Evolutionary conservation across 2,888 invertebrate species (phyloP).

Genomic region (Atethmia centrago): DNA sequence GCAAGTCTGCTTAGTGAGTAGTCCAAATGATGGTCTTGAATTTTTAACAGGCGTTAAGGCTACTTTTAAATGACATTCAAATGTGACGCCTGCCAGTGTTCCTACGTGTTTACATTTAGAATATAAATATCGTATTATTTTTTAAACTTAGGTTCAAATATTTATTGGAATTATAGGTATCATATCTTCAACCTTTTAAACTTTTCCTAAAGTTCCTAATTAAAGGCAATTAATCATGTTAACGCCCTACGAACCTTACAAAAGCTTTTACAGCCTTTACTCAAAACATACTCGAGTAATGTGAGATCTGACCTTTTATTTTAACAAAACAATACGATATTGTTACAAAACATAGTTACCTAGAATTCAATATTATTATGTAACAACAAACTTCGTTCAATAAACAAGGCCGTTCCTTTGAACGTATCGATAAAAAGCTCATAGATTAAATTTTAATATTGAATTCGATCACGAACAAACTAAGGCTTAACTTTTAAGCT

Average conservation of each 20-base stretch:
- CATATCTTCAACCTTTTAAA: slow-evolving; percentile 7
- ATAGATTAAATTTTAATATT: background rate
- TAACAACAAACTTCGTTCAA: background rate
- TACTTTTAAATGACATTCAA: background rate
- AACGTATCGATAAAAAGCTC: background rate
- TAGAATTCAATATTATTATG: slow-evolving; percentile 17
- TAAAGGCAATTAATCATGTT: slow-evolving; percentile 18
- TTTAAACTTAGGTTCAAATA: background rate
- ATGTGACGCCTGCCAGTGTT: background rate
- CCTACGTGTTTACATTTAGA: background rate
- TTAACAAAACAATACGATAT: slow-evolving; percentile 20
- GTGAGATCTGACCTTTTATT: slow-evolving; percentile 41
- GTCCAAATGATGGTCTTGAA: background rate
- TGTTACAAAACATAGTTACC: slow-evolving; percentile 16
- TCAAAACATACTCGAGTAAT: slow-evolving; percentile 30
- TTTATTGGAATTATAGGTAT: background rate
- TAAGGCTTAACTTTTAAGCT: no score
- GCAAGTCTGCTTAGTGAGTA: background rate
- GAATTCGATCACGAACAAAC: background rate
- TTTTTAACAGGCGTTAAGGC: background rate
- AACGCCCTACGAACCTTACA: background rate
- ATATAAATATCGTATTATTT: background rate
- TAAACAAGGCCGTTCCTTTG: slow-evolving; percentile 1
- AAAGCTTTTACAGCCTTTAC: slow-evolving; percentile 20
- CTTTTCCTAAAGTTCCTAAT: slow-evolving; percentile 7